Percentiles rank a stretch among this genome's conserved stretches.
phyloP scores from a whole-genome alignment of 1,140 invertebrate genomes.

The Leguminivora glycinivorella region DNA sequence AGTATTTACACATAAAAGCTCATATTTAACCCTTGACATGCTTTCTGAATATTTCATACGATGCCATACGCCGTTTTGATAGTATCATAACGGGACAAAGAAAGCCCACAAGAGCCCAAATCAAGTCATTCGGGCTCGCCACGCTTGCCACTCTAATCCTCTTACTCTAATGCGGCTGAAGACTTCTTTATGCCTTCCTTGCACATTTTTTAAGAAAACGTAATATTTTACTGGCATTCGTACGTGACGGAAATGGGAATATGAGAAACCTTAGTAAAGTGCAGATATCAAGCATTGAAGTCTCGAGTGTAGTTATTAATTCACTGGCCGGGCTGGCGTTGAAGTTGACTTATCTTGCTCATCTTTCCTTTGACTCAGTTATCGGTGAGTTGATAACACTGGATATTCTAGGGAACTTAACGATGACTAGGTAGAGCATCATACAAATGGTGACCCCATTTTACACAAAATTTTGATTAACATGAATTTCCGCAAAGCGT shows the following conservation, averaged over 20 bases:
- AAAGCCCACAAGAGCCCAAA: slow-evolving; percentile 23
- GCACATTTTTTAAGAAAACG: slow-evolving; percentile 27
- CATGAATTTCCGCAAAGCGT: too few species aligned
- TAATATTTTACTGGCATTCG: slow-evolving; percentile 20
- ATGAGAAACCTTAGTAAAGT: slow-evolving; percentile 3
- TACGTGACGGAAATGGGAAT: slow-evolving; percentile 15
- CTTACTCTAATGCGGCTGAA: slow-evolving; percentile 20
- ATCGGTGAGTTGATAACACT: background rate
- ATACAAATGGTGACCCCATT: too few species aligned
- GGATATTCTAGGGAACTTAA: background rate
- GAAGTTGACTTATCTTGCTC: slow-evolving; percentile 6
- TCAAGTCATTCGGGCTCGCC: slow-evolving; percentile 14
- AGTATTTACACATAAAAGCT: background rate
- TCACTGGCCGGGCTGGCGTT: slow-evolving; percentile 1
- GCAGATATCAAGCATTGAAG: slow-evolving; percentile 14
- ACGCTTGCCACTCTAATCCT: slow-evolving; percentile 19
- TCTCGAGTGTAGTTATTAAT: slow-evolving; percentile 21
- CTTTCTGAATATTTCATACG: background rate
- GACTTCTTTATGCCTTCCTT: slow-evolving; percentile 6
- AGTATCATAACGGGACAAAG: slow-evolving; percentile 3
- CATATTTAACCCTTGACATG: background rate
- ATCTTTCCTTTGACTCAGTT: background rate
- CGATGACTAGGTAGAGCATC: too few species aligned
- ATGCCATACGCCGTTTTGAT: background rate
- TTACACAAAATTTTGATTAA: too few species aligned